phyloP scores from a whole-genome alignment of 2,797 vertebrate genomes.

The Mergus octosetaceus region DNA sequence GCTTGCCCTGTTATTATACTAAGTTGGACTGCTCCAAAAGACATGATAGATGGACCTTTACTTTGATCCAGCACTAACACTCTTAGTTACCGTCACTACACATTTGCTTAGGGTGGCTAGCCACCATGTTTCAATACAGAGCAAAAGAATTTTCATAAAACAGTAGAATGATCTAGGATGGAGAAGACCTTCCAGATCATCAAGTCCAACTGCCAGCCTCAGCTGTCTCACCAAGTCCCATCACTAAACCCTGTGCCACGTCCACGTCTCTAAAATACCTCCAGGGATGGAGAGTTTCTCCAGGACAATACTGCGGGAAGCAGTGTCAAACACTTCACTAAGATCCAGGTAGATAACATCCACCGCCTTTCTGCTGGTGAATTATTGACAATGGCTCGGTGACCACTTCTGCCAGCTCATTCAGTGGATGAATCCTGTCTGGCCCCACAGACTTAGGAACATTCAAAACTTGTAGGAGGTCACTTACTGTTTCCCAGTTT shows the following conservation, averaged over 20 bases:
- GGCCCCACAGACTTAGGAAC: not conserved
- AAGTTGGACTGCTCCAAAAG: not conserved
- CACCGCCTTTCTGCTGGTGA: not conserved
- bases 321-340: not conserved
- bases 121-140: not conserved
- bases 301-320: not conserved
- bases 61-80: not conserved
- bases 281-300: not conserved
- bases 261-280: no score
- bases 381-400: not conserved
- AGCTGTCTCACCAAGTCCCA: no score
- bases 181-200: no score
- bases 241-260: no score
- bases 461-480: not conserved
- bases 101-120: not conserved
- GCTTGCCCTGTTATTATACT: not conserved
- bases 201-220: no score
- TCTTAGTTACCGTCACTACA: not conserved
- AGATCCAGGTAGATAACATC: not conserved
- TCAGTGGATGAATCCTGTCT: not conserved
- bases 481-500: not conserved
- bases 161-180: no score
- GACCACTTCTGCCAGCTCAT: not conserved
- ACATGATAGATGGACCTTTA: not conserved
- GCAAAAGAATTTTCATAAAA: not conserved